Conservation (phyloP, 2,113 vertebrate genomes). For the Ornithorhynchus anatinus region DNA sequence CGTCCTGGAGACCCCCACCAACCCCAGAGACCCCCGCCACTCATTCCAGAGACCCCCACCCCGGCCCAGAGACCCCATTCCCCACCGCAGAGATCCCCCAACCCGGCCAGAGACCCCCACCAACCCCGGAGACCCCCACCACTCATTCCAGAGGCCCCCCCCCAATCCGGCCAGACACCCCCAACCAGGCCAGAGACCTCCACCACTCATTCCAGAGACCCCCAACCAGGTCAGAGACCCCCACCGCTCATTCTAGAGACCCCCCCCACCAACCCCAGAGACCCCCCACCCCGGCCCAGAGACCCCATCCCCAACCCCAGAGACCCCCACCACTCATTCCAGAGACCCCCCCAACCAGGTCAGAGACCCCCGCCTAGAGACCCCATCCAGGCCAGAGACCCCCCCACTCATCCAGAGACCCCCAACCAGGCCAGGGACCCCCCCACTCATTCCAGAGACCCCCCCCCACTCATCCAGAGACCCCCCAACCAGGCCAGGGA, state of each 20-base stretch:
- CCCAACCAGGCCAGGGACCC: neutral
- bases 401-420: slow-evolving; percentile 6
- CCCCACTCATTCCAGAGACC: neutral
- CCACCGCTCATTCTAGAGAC: slow-evolving; percentile 13
- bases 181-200: neutral
- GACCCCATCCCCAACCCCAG: too few relatives aligned
- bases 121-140: neutral
- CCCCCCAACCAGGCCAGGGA: neutral
- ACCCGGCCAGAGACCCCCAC: slow-evolving; percentile 12
- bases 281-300: neutral
- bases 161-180: neutral
- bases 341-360: too few relatives aligned
- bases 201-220: neutral
- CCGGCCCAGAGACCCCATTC: too few relatives aligned
- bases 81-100: neutral
- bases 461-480: neutral
- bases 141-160: neutral
- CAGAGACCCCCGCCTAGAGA: too few relatives aligned
- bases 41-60: slow-evolving; percentile 8
- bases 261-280: slow-evolving; percentile 4
- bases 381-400: too few relatives aligned
- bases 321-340: too few relatives aligned
- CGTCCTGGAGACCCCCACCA: too few relatives aligned
- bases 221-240: too few relatives aligned
- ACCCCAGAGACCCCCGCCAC: too few relatives aligned